Conservation (phyloP, 2,888 invertebrate species). For the Lasius platythorax region DNA sequence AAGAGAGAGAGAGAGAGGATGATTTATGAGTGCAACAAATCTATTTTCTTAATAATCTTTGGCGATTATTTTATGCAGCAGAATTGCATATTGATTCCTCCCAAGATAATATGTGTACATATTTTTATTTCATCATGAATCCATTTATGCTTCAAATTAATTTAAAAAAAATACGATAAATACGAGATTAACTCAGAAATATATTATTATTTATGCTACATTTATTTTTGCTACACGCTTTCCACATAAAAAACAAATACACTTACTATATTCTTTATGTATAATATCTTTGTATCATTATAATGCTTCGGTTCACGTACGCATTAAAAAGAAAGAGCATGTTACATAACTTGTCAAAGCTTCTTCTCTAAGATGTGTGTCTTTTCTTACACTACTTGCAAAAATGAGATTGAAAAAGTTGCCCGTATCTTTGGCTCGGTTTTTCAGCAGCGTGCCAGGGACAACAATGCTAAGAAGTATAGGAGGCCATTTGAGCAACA, state of each 20-base stretch:
- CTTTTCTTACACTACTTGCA: constrained; percentile 18
- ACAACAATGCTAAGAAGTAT: neutral
- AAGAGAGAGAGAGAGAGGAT: neutral
- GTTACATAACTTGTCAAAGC: neutral
- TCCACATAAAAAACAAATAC: neutral
- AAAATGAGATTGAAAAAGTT: constrained; percentile 39
- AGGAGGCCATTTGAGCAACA: constrained; percentile 25
- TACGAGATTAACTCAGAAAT: neutral
- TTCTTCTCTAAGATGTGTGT: neutral
- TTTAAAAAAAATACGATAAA: neutral
- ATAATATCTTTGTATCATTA: neutral
- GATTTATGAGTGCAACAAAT: neutral
- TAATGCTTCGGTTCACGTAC: neutral
- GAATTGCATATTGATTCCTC: neutral
- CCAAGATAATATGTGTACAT: neutral
- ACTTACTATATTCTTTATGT: neutral
- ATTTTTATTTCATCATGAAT: neutral
- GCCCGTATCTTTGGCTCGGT: neutral
- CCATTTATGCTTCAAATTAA: neutral
- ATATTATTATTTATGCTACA: neutral
- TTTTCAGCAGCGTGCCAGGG: constrained; percentile 1
- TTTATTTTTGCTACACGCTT: neutral
- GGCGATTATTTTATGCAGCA: neutral
- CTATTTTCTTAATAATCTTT: neutral
- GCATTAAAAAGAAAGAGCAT: neutral